Conservation (phyloP, 1,140 invertebrate genomes). For the Wiebesia pumilae region DNA sequence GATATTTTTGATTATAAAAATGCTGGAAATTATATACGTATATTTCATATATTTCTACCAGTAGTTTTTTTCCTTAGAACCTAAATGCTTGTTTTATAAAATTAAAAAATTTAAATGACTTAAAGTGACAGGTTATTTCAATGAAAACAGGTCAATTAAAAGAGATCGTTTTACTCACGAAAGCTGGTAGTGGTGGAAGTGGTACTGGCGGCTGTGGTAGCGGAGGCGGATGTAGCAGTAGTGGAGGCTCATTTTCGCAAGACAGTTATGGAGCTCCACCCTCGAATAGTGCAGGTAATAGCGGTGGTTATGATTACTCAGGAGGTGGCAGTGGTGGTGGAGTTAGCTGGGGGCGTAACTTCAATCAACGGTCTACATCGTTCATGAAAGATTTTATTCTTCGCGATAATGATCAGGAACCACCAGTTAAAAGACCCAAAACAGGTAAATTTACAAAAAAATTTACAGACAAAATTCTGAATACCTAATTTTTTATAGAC, state of each 20-base stretch:
- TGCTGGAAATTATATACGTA: too few relatives aligned
- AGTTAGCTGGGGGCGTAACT: slow-evolving; percentile 70
- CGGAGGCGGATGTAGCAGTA: slow-evolving; percentile 48
- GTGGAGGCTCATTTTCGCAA: slow-evolving; percentile 38
- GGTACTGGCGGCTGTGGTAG: slow-evolving; percentile 53
- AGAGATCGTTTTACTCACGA: slow-evolving; percentile 69
- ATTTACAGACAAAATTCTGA: too few relatives aligned
- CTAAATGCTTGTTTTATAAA: too few relatives aligned
- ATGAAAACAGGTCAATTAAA: slow-evolving; percentile 54
- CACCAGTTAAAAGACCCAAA: not conserved
- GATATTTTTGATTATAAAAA: too few relatives aligned
- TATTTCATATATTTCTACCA: too few relatives aligned
- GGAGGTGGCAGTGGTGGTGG: slow-evolving; percentile 59
- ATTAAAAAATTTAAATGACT: not conserved
- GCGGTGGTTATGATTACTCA: slow-evolving; percentile 56
- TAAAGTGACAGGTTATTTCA: not conserved
- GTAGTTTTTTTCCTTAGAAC: too few relatives aligned
- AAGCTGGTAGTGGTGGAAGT: slow-evolving; percentile 59
- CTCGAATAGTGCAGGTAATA: slow-evolving; percentile 52
- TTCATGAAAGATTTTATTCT: slow-evolving; percentile 48
- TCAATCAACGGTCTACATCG: slow-evolving; percentile 55
- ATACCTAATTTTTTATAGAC: too few relatives aligned
- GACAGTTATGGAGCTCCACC: slow-evolving; percentile 66
- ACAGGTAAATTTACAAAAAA: not conserved
- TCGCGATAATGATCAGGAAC: not conserved